A percentile compares a stretch with the other conserved stretches of the same genome.
phyloP scores from a whole-genome alignment of 2,113 vertebrate species.

The Atractosteus spatula region DNA sequence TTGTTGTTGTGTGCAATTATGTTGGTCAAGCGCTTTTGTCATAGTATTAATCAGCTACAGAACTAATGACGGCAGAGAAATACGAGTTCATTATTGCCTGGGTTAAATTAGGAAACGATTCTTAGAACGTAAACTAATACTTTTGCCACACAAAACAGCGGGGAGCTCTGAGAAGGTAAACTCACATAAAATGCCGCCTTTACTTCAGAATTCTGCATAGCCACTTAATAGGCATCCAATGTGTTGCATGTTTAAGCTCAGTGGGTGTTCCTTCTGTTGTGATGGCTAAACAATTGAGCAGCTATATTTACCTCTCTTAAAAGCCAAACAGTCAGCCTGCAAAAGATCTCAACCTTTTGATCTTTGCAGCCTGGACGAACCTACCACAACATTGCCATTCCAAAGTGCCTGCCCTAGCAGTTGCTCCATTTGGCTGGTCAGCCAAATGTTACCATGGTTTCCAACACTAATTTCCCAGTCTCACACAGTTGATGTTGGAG shows the following conservation, averaged over 20 bases:
- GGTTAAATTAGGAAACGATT: no score
- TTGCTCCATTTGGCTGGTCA: slow-evolving; percentile 47
- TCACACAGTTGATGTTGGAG: neutral
- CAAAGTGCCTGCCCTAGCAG: slow-evolving; percentile 26
- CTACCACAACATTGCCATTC: neutral
- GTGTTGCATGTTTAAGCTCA: slow-evolving; percentile 32
- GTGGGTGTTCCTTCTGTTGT: slow-evolving; percentile 63
- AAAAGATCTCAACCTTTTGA: slow-evolving; percentile 36
- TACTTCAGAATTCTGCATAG: no score
- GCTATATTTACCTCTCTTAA: slow-evolving; percentile 22
- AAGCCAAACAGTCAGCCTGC: slow-evolving; percentile 29
- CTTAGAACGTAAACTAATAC: no score
- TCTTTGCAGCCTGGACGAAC: slow-evolving; percentile 24
- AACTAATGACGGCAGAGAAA: no score
- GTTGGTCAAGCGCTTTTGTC: no score
- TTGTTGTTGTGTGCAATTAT: no score
- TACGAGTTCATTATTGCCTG: no score
- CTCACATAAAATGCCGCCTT: no score
- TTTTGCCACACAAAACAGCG: no score
- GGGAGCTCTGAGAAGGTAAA: no score
- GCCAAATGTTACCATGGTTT: slow-evolving; percentile 38
- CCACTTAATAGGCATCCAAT: no score
- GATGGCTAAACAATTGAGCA: slow-evolving; percentile 29
- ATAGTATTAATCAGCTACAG: no score
- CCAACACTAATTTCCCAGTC: slow-evolving; percentile 17